phyloP scores from a whole-genome alignment of 2,113 vertebrate species.

The Sceloporus tristichus region DNA sequence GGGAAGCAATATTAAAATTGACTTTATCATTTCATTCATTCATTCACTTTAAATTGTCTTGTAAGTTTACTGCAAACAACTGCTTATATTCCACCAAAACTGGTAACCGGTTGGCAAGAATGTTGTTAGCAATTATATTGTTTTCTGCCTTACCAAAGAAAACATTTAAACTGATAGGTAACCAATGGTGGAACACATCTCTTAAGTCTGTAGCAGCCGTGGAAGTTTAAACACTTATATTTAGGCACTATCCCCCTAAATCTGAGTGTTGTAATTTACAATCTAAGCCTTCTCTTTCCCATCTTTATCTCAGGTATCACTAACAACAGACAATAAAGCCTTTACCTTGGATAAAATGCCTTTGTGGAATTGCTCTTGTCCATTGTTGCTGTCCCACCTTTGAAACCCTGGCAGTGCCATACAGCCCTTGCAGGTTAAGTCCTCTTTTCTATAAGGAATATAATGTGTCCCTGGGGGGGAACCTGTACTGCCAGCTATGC shows the following conservation, averaged over 20 bases:
- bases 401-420: conserved; percentile 23
- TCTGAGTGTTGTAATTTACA: neutral
- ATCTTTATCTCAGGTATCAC: neutral
- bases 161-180: neutral
- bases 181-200: neutral
- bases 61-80: neutral
- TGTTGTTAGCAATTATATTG: neutral
- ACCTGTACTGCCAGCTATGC: too few relatives aligned
- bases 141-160: neutral
- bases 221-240: neutral
- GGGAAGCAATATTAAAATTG: too few relatives aligned
- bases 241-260: neutral
- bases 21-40: neutral
- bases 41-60: neutral
- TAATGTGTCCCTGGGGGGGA: rapidly evolving
- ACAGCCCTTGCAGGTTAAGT: neutral
- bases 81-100: neutral
- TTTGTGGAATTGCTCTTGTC: conserved; percentile 37
- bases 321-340: rapidly evolving
- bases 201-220: neutral
- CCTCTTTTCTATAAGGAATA: neutral
- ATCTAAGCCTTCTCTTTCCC: neutral
- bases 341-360: conserved; percentile 62
- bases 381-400: neutral
- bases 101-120: neutral